Evolutionary conservation across 2,797 vertebrate genomes (phyloP).

Genomic region (Mallotus villosus): DNA sequence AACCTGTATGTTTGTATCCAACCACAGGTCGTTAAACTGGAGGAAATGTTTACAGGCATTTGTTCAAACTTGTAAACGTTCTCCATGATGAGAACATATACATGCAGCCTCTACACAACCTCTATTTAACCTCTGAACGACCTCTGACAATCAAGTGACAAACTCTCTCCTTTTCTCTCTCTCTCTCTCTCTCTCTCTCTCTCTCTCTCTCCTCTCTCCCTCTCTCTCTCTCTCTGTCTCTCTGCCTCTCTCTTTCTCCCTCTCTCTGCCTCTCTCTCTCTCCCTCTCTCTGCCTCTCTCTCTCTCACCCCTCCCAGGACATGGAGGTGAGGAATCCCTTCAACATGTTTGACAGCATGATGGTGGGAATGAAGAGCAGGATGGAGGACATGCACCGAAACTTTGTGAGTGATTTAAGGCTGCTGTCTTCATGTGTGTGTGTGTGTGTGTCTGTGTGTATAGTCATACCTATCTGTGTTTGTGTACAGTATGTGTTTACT

Average conservation of each 20-base stretch:
- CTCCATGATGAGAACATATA: too few relatives aligned
- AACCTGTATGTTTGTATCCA: too few relatives aligned
- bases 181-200: background rate
- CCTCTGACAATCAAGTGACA: background rate
- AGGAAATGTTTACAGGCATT: too few relatives aligned
- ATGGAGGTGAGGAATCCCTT: constrained; percentile 72
- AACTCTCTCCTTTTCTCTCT: background rate
- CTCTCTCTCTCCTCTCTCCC: background rate
- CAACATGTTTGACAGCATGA: constrained; percentile 82
- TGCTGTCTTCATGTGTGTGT: constrained; percentile 2
- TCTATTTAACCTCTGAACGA: too few relatives aligned
- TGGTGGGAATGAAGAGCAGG: constrained; percentile 81
- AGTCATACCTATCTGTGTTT: background rate
- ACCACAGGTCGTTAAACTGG: too few relatives aligned
- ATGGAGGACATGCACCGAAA: constrained; percentile 83
- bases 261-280: background rate
- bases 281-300: background rate
- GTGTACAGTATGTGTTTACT: constrained; percentile 6
- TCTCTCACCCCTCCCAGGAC: constrained; percentile 51
- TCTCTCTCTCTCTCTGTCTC: background rate
- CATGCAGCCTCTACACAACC: too few relatives aligned
- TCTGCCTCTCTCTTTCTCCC: background rate
- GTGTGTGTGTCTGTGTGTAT: background rate
- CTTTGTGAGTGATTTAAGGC: constrained; percentile 76
- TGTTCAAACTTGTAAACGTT: too few relatives aligned